Evolutionary conservation across 2,113 vertebrate species (phyloP).

Genomic region (Cyphomyrus discorhynchus): DNA sequence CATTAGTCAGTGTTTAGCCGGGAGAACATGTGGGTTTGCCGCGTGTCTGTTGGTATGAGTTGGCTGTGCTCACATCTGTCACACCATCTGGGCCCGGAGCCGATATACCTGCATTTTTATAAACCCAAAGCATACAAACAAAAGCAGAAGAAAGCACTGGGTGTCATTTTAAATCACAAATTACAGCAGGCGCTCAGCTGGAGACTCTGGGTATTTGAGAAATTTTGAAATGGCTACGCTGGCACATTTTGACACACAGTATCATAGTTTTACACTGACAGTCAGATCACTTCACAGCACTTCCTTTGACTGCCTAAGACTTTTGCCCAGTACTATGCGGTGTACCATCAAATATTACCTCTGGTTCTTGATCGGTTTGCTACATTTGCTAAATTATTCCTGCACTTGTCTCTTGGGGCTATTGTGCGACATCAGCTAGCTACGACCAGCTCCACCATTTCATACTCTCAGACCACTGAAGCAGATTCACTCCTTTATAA

Average conservation of each 20-base stretch:
- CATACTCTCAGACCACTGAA: background rate
- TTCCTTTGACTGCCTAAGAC: background rate
- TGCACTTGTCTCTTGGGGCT: background rate
- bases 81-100: background rate
- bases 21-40: background rate
- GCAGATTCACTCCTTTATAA: background rate
- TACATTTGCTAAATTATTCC: background rate
- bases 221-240: background rate
- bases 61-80: background rate
- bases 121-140: background rate
- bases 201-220: background rate
- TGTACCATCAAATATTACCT: background rate
- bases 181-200: background rate
- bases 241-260: background rate
- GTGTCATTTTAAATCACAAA: background rate
- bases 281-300: background rate
- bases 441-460: background rate
- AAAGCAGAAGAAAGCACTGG: background rate
- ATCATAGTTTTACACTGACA: background rate
- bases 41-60: background rate
- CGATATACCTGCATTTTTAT: background rate
- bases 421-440: background rate
- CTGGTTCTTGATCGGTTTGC: background rate
- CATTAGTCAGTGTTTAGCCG: background rate
- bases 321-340: background rate